A percentile compares a stretch with the other conserved stretches of the same genome.
Conservation (phyloP, 2,113 vertebrate genomes). For the Vimba vimba region DNA sequence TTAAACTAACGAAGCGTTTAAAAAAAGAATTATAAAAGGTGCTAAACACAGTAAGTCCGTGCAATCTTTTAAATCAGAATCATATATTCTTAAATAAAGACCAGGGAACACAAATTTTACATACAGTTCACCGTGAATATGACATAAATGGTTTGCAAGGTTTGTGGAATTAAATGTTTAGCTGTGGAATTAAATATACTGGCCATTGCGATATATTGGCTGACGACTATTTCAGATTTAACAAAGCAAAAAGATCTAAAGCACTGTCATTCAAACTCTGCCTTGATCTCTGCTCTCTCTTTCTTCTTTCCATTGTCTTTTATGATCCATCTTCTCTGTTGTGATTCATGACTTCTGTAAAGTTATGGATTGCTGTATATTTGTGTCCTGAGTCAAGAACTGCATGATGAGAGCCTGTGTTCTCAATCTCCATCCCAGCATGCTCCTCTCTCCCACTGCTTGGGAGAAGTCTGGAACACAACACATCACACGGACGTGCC, state of each 20-base stretch:
- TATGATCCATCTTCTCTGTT: not conserved
- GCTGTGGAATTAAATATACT: not conserved
- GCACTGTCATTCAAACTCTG: not conserved
- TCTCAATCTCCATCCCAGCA: constrained; percentile 7
- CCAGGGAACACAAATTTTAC: not conserved
- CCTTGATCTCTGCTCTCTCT: not conserved
- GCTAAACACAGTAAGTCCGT: too few species aligned
- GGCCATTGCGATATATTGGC: not conserved
- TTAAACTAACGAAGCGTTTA: too few species aligned
- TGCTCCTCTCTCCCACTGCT: not conserved
- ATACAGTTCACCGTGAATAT: not conserved
- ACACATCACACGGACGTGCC: not conserved
- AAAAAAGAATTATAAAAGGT: too few species aligned
- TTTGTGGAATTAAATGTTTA: not conserved
- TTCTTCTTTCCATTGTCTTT: not conserved
- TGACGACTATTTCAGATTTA: not conserved
- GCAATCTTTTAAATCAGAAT: too few species aligned
- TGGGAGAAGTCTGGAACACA: not conserved
- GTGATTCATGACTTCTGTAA: constrained; percentile 12
- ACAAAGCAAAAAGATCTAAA: not conserved
- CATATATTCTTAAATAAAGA: not conserved
- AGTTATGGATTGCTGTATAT: constrained; percentile 6
- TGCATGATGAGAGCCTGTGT: not conserved
- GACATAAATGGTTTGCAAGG: not conserved
- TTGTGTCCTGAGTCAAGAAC: not conserved